Base-by-base conservation (phyloP, 2,888 invertebrate species). In the Lobophora halterata region DNA sequence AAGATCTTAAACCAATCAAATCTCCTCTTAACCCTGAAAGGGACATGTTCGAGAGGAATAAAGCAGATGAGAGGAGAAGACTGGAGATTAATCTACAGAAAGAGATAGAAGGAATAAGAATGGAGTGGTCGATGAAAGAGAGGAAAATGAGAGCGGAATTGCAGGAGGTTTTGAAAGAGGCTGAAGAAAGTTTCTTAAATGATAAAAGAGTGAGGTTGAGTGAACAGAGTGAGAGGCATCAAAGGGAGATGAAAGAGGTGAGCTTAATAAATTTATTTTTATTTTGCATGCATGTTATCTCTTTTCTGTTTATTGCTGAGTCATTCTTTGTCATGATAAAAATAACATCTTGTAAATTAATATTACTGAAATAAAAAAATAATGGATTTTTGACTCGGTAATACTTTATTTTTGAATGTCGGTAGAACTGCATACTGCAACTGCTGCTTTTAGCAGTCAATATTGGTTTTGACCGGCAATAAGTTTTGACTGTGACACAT, bases 81-180 rank as follows among this genome's bases (percentile, higher is more conserved):
- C 45, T 85, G 29, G 86, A 87, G 53, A 57, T 85, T 33, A 64
- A 77, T 18, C 52, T 86, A 46, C 79, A 89, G 59, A 87, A 85
- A 37, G 89, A 89, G 64, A 71, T 90, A 48, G 85, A 89, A 52
- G 61, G 73, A 49, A 72, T 90, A 28, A 89, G 89, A 54, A 86
- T 89, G 46, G 90, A 91, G 31, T 85, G 91, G 57, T 86, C 90
- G 43, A 81, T 82, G 40, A 89, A 63, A 73, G 91, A 76, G 56
- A 90, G 66, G 77, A 90, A 65, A 70, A 86, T 68, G 88, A 90
- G 71, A 61, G 82, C 87, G 8, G 89, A 88, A 54, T 60, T 90
- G 39, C 79, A 85, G 28, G 79, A 80, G 16, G 90, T 89, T 58
- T 78, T 90, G 55, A 85, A 75, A 35, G 82, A 79, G 46, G 74